Evolutionary conservation across 2,113 vertebrate genomes (phyloP).

Genomic region (Triplophysa rosa): DNA sequence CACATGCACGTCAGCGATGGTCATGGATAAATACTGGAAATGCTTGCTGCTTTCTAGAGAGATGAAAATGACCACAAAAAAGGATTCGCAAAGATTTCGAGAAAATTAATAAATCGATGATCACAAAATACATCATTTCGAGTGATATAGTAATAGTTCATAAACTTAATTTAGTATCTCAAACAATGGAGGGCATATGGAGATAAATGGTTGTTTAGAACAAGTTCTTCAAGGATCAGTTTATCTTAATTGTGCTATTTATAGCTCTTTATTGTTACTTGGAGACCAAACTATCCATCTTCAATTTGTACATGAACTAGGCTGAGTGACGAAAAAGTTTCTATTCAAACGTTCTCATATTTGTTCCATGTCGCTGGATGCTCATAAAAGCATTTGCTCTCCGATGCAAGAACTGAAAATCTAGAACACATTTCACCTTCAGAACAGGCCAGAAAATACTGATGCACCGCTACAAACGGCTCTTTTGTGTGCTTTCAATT

Average conservation of each 20-base stretch:
- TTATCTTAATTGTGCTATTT: too few relatives aligned
- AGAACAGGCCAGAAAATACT: conserved; percentile 7
- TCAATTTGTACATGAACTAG: too few relatives aligned
- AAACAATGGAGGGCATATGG: background rate
- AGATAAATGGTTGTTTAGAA: too few relatives aligned
- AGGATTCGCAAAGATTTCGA: too few relatives aligned
- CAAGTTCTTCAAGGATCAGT: too few relatives aligned
- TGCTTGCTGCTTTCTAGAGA: background rate
- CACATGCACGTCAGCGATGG: conserved; percentile 14
- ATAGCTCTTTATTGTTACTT: too few relatives aligned
- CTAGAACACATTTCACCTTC: conserved; percentile 31
- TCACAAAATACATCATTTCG: too few relatives aligned
- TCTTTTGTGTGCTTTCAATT: conserved; percentile 52
- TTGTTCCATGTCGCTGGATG: conserved; percentile 4
- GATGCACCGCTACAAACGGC: conserved; percentile 54
- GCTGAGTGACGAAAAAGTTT: background rate
- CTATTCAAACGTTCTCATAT: background rate
- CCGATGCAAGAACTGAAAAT: conserved; percentile 30
- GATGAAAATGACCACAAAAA: background rate
- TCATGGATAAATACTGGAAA: conserved; percentile 13
- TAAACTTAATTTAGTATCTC: background rate
- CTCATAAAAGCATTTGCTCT: conserved; percentile 1
- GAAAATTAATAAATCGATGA: too few relatives aligned
- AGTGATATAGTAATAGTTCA: too few relatives aligned
- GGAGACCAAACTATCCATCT: too few relatives aligned